Evolutionary conservation across 2,113 vertebrate genomes (phyloP), one percentile per base, ranked within the genome.

Genomic region (Typhlomys cinereus): DNA sequence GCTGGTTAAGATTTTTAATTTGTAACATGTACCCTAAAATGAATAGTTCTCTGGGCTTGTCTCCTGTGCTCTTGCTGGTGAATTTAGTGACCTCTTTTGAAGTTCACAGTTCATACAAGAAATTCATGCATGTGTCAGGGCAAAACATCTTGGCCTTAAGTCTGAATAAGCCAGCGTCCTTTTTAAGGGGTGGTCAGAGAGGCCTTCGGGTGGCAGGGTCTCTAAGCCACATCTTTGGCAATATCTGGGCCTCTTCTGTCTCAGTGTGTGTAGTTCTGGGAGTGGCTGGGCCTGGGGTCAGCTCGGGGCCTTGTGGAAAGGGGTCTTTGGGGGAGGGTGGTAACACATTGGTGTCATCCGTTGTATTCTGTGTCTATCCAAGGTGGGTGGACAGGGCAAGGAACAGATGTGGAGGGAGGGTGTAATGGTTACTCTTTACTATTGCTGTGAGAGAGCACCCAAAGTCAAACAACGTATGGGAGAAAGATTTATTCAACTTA

Each of bases 91-190:
- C 8, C 67, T 52, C 62, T 31, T 23, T 23, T 2, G 13, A 73
- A 27, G n/a, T 50, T 64, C 7, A 13, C 0, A 0, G 0, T 12
- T 50, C 29, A 17, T 4, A 5, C 7, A 41, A 10, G 15, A 64
- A 14, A 7, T 44, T 29, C 39, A 4, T 10, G 14, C 29, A 5
- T 29, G n/a, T 18, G 1, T 25, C 0, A 11, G n/a, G n/a, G 62
- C 15, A 15, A n/a, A 7, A n/a, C 3, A 21, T 64, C 78, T 3
- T 2, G 21, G 27, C 25, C 59, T 10, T 46, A 17, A n/a, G 8
- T 70, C 25, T 69, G 73, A 73, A 59, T 52, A 52, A 50, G 31
- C 34, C 10, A 7, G 0, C 4, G 39, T 54, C 36, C 44, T 70
- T 34, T 31, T 39, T 20, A 11, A 2, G 25, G 70, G n/a, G 5